phyloP scores from a whole-genome alignment of 2,888 invertebrate genomes.

The Cephonodes hylas region DNA sequence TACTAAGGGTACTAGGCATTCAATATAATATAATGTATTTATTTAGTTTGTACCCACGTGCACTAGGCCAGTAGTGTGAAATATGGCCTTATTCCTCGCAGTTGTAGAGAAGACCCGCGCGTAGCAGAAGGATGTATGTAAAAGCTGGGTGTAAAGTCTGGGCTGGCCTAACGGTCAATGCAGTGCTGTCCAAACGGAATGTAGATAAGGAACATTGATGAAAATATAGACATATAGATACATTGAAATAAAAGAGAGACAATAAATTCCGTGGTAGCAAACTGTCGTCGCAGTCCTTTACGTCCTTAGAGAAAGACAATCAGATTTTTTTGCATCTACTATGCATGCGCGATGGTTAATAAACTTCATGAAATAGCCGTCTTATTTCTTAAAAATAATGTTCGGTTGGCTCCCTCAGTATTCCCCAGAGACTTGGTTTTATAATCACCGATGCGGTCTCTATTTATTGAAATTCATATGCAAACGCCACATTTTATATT shows the following conservation, averaged over 20 bases:
- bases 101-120: no score
- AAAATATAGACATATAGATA: background rate
- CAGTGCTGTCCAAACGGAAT: no score
- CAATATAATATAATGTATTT: no score
- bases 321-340: conserved; percentile 4
- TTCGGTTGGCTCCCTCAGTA: background rate
- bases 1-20: no score
- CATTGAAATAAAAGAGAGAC: background rate
- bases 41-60: no score
- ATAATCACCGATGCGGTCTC: background rate
- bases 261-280: background rate
- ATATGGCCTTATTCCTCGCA: no score
- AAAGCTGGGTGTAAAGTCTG: no score
- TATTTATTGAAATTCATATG: background rate
- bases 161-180: no score
- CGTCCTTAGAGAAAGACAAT: background rate
- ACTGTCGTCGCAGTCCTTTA: background rate
- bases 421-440: background rate
- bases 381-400: background rate
- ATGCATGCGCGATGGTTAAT: conserved; percentile 2
- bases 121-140: no score
- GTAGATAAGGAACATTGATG: no score
- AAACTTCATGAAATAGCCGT: conserved; percentile 2
- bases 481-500: background rate
- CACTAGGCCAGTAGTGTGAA: no score